phyloP scores from a whole-genome alignment of 2,113 vertebrate species.

The Gobius niger region DNA sequence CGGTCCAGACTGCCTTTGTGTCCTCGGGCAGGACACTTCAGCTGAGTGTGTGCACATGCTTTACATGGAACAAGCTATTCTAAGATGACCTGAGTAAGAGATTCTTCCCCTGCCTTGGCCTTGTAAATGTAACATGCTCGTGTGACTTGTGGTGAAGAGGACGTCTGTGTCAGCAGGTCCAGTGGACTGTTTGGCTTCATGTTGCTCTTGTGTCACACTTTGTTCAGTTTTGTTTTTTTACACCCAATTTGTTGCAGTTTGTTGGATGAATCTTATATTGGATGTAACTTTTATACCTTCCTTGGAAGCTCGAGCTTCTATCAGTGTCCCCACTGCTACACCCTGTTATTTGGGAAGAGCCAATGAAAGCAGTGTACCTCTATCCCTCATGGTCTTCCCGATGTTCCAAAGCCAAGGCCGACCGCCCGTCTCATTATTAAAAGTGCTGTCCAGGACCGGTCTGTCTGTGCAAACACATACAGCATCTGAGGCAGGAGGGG shows the following conservation, averaged over 20 bases:
- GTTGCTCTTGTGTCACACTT: background rate
- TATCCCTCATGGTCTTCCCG: slow-evolving; percentile 65
- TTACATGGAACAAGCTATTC: too few species aligned
- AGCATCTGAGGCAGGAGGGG: slow-evolving; percentile 72
- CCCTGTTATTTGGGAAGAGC: slow-evolving; percentile 48
- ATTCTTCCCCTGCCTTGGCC: too few species aligned
- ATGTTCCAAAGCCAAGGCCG: slow-evolving; percentile 87
- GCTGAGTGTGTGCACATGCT: too few species aligned
- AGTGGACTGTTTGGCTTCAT: background rate
- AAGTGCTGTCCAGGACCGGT: slow-evolving; percentile 87
- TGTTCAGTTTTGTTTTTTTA: background rate
- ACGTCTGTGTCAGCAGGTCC: too few species aligned
- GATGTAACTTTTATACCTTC: background rate
- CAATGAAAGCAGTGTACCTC: slow-evolving; percentile 65
- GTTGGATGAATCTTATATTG: background rate
- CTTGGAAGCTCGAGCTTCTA: slow-evolving; percentile 38
- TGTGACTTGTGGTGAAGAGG: too few species aligned
- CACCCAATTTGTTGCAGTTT: background rate
- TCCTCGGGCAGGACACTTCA: too few species aligned
- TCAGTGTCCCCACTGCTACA: slow-evolving; percentile 40
- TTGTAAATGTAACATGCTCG: too few species aligned
- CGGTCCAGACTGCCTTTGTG: too few species aligned
- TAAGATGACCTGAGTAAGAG: too few species aligned
- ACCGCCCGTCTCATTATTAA: slow-evolving; percentile 91
- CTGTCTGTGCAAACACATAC: slow-evolving; percentile 91